Base-by-base conservation (phyloP, 2,797 vertebrate genomes). In the Phoebastria nigripes region DNA sequence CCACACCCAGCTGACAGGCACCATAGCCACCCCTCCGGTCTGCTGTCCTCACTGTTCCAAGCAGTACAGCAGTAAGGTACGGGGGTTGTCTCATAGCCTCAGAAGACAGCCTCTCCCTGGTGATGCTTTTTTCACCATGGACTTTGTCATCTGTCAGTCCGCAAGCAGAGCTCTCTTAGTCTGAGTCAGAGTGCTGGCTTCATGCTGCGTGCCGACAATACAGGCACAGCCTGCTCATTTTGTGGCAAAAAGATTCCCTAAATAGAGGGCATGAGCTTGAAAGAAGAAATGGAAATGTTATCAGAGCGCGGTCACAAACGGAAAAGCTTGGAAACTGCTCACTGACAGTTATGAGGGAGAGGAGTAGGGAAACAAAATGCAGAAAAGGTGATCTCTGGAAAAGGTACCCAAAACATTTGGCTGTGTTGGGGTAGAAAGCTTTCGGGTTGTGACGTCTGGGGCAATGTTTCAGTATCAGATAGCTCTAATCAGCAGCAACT, bases 21-120 rank as follows among this genome's bases (percentile, higher is more conserved):
- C 99, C 54, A 99, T 99, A 2, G 99, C 99, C 56, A 99, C 99
- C 1, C 99, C 99, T 2, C 99, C 99, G 0, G 99, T 99, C 90
- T 99, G 99, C 97, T 99, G 99, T 85, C 99, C 99, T 1, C 99
- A 99, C 97, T 99, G 99, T 66, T 99, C 99, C 97, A 99, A 99
- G 94, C 99, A 99, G 97, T 99, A 99, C 96, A 99, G 99, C 98
- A 99, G 99, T 96, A 99, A 99, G 99, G 99, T 99, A 89, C 3
- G 4, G 54, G 66, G 25, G 1, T 9, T 26, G 49, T 71, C 19
- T 76, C 24, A 1, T 9, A 29, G 29, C 61, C 22, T 77, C 21
- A 19, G 25, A 21, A 52, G 12, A 15, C 51, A 62, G 29, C 22
- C 42, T 56, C n/a, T 87, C 24, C 20, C 37, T 28, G 10, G 35